A percentile compares a stretch with the other conserved stretches of the same genome.
Evolutionary conservation across 2,888 invertebrate genomes (phyloP).

Genomic region (Phasia obesa): DNA sequence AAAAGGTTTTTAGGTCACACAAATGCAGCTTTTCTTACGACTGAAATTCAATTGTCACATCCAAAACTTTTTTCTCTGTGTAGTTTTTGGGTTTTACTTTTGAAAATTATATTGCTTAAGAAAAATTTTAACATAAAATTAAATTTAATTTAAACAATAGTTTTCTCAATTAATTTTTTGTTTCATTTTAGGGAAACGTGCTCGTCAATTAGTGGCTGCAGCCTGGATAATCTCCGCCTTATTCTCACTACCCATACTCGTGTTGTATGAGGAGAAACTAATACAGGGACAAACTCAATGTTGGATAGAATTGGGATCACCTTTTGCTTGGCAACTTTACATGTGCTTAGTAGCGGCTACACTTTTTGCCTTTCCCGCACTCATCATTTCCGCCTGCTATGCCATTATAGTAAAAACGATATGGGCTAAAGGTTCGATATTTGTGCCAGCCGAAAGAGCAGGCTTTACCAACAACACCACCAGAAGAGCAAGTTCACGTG

Average conservation of each 20-base stretch:
- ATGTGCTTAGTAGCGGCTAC: slow-evolving; percentile 91
- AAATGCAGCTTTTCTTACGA: too few species aligned
- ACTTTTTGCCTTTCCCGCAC: slow-evolving; percentile 92
- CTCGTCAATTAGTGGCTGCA: slow-evolving; percentile 88
- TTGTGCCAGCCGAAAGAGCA: slow-evolving; percentile 78
- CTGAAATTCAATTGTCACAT: too few species aligned
- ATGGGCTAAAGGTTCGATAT: slow-evolving; percentile 88
- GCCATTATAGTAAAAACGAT: slow-evolving; percentile 95
- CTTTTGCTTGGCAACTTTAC: slow-evolving; percentile 93
- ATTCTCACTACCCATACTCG: slow-evolving; percentile 91
- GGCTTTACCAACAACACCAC: slow-evolving; percentile 84
- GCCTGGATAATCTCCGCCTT: slow-evolving; percentile 93
- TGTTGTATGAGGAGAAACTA: slow-evolving; percentile 90
- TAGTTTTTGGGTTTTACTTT: too few species aligned
- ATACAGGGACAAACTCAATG: slow-evolving; percentile 92
- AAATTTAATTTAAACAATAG: neutral
- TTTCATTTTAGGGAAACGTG: slow-evolving; percentile 88
- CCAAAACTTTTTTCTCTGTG: too few species aligned
- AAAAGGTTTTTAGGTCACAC: too few species aligned
- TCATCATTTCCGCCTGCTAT: slow-evolving; percentile 95
- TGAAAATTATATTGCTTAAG: too few species aligned
- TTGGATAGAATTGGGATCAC: slow-evolving; percentile 92
- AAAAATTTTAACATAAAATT: too few species aligned
- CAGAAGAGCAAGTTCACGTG: slow-evolving; percentile 93
- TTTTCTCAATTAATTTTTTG: neutral